Percentiles rank a stretch among this genome's conserved stretches.
phyloP scores from a whole-genome alignment of 2,113 vertebrate genomes.

The Arothron firmamentum region DNA sequence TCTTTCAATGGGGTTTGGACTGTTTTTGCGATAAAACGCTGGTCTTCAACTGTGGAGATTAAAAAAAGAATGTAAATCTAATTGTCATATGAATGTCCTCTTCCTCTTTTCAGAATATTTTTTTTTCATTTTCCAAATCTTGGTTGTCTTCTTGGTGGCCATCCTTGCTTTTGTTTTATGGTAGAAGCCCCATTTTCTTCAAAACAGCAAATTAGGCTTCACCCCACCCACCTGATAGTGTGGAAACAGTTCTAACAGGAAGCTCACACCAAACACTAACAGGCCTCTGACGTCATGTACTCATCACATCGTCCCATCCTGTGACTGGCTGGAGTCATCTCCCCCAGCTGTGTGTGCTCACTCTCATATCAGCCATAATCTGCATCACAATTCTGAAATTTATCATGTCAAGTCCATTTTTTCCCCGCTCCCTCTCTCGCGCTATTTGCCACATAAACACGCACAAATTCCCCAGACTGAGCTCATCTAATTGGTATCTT shows the following conservation, averaged over 20 bases:
- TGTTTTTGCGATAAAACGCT: slow-evolving; percentile 24
- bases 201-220: slow-evolving; percentile 15
- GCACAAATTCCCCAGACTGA: slow-evolving; percentile 38
- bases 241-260: slow-evolving; percentile 50
- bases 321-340: neutral
- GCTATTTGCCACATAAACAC: slow-evolving; percentile 17
- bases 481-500: slow-evolving; percentile 66
- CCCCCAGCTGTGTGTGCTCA: neutral
- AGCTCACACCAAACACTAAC: slow-evolving; percentile 42
- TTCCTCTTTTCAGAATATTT: neutral
- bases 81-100: neutral
- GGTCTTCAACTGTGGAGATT: slow-evolving; percentile 7
- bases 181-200: slow-evolving; percentile 7
- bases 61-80: slow-evolving; percentile 1
- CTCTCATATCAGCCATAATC: neutral
- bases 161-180: slow-evolving; percentile 9
- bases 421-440: slow-evolving; percentile 9
- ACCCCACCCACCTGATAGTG: neutral
- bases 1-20: neutral
- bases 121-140: neutral
- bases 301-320: slow-evolving; percentile 17
- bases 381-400: neutral
- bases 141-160: neutral
- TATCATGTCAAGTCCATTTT: neutral
- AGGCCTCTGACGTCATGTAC: slow-evolving; percentile 35